Percentiles rank a stretch among this genome's conserved stretches.
Evolutionary conservation across 2,888 invertebrate species (phyloP).

Genomic region (Panorpa germanica): DNA sequence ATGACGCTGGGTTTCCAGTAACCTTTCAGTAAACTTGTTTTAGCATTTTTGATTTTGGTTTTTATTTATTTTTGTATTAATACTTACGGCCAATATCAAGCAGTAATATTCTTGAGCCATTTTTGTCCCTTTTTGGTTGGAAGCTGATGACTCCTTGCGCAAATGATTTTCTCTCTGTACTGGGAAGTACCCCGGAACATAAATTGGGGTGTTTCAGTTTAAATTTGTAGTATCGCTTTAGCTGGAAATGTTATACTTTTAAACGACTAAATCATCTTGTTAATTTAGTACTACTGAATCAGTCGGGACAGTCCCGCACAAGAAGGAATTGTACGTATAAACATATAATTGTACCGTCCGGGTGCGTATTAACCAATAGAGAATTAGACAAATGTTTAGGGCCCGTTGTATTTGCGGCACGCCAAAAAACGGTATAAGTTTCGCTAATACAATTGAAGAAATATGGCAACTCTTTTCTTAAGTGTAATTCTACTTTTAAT

Average conservation of each 20-base stretch:
- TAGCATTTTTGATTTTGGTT: background rate
- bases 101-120: conserved; percentile 47
- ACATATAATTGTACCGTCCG: too few relatives aligned
- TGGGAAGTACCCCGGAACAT: conserved; percentile 40
- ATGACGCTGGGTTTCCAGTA: conserved; percentile 61
- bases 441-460: too few relatives aligned
- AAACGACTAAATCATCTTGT: background rate
- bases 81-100: conserved; percentile 50
- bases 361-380: too few relatives aligned
- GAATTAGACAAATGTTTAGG: too few relatives aligned
- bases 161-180: conserved; percentile 38
- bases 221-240: conserved; percentile 54
- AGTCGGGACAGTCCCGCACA: too few relatives aligned
- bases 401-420: too few relatives aligned
- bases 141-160: conserved; percentile 45
- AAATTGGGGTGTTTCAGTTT: conserved; percentile 38
- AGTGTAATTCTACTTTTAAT: background rate
- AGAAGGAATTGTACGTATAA: too few relatives aligned
- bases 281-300: too few relatives aligned
- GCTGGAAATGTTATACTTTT: conserved; percentile 25
- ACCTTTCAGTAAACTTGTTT: conserved; percentile 23
- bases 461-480: background rate
- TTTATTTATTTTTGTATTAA: conserved; percentile 1
- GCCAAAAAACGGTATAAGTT: too few relatives aligned
- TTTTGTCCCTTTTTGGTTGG: conserved; percentile 44